Evolutionary conservation across 37 sponge, comb jelly and placozoan genomes (phyloP), one percentile per base, ranked within the genome.

Genomic region (Aplysina aerophoba): DNA sequence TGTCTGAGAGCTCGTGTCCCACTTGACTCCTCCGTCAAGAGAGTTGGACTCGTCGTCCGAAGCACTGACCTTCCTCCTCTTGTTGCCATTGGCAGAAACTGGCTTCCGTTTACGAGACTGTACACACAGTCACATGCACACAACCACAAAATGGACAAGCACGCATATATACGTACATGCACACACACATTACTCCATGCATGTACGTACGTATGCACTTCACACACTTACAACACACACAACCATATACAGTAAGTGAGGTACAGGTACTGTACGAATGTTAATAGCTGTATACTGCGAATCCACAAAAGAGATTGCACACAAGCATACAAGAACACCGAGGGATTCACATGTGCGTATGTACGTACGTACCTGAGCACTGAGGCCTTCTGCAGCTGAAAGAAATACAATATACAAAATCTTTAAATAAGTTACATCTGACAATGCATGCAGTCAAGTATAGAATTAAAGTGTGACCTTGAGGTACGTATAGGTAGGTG

Each of bases 1-100:
- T 53, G 78, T 75, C 78, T 75, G 78, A 1, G 78, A 75, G 12
- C 53, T 75, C 6, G 54, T 53, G 20, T 75, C 78, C 78, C 78
- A 75, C 24, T 24, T 50, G 44, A 75, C 78, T n/a, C 44, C 20
- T 34, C 34, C 34, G 34, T 69, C 71, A n/a, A 69, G 71, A 27
- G 71, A 69, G 22, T 75, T 75, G n/a, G 78, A 75, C 2, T 75
- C 78, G 1, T 75, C 78, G 37, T 75, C 78, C 4, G 44, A 40
- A n/a, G 24, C 54, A 22, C 54, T 75, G n/a, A 75, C 37, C 78
- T 75, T 75, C 31, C 78, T 15, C 25, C 78, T 75, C 54, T 75
- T 75, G 40, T 11, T 40, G 21, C 44, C 31, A 36, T 35, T 69
- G 34, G 20, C 39, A 14, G 50, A 11, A 15, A 75, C 14, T 24